Percentiles rank a stretch among this genome's conserved stretches.
Evolutionary conservation across 2,888 invertebrate genomes (phyloP).

Genomic region (Dermolepida albohirtum): DNA sequence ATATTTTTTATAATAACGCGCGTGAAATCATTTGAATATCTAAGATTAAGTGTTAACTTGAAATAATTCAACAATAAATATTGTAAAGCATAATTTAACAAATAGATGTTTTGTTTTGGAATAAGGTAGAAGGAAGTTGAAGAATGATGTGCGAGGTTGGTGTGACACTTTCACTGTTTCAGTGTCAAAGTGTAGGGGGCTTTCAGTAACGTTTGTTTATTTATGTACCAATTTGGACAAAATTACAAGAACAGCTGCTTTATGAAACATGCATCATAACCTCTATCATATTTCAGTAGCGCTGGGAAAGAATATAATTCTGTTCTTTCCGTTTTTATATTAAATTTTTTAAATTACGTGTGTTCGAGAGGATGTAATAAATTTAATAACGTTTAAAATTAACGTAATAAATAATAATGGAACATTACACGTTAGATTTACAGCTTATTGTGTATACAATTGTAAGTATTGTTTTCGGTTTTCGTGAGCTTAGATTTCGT

Average conservation of each 20-base stretch:
- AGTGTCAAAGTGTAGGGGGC: slow-evolving; percentile 24
- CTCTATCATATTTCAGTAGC: slow-evolving; percentile 4
- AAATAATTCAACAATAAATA: slow-evolving; percentile 11
- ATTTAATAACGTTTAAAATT: no score
- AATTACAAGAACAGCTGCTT: slow-evolving; percentile 31
- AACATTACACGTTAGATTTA: no score
- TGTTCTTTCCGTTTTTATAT: no score
- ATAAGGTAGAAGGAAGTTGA: neutral
- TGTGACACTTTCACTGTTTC: slow-evolving; percentile 20
- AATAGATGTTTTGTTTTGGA: neutral
- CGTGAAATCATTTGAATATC: no score
- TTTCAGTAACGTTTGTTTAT: slow-evolving; percentile 27
- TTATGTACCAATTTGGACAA: slow-evolving; percentile 30
- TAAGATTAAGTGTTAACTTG: neutral
- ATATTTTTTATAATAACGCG: no score
- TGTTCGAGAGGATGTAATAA: no score
- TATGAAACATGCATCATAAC: slow-evolving; percentile 29
- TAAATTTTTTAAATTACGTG: no score
- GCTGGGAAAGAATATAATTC: no score
- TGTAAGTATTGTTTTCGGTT: no score
- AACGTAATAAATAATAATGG: no score
- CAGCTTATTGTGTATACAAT: no score
- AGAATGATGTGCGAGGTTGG: neutral
- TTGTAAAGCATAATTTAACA: neutral
- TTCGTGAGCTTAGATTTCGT: no score